Percentiles rank a stretch among this genome's conserved stretches.
phyloP scores from a whole-genome alignment of 2,113 vertebrate species.

The Petaurus breviceps region DNA sequence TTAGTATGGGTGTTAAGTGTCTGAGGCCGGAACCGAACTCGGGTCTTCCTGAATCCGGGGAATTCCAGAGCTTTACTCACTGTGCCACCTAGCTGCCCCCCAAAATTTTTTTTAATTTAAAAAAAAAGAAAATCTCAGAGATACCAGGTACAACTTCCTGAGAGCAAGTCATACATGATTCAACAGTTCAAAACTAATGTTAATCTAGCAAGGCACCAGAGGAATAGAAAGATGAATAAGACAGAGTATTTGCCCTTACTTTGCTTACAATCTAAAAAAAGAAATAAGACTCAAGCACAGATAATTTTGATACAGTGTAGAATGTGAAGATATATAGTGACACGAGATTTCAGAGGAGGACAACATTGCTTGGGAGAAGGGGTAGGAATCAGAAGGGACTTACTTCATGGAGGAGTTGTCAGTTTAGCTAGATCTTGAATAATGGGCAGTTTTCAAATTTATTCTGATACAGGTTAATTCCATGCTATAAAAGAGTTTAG shows the following conservation, averaged over 20 bases:
- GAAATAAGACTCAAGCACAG: background rate
- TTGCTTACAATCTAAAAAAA: background rate
- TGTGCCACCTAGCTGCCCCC: too few species aligned
- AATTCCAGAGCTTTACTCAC: too few species aligned
- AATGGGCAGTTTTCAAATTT: background rate
- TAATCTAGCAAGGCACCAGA: background rate
- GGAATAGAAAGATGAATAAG: background rate
- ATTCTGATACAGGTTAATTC: background rate
- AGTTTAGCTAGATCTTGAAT: background rate
- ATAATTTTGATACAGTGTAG: background rate
- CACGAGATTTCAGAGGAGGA: background rate
- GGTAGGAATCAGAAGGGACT: background rate
- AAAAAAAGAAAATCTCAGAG: background rate
- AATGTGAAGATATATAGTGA: background rate
- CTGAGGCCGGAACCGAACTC: too few species aligned
- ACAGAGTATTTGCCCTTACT: background rate
- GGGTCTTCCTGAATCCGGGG: too few species aligned
- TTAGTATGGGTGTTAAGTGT: too few species aligned
- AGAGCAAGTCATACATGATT: background rate
- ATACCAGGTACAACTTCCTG: background rate
- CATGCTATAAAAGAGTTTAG: background rate
- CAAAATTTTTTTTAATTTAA: too few species aligned
- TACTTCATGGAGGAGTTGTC: background rate
- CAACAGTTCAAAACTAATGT: background rate
- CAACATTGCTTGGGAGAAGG: background rate